Conservation (phyloP, 2,113 vertebrate species). For the Danionella cerebrum region DNA sequence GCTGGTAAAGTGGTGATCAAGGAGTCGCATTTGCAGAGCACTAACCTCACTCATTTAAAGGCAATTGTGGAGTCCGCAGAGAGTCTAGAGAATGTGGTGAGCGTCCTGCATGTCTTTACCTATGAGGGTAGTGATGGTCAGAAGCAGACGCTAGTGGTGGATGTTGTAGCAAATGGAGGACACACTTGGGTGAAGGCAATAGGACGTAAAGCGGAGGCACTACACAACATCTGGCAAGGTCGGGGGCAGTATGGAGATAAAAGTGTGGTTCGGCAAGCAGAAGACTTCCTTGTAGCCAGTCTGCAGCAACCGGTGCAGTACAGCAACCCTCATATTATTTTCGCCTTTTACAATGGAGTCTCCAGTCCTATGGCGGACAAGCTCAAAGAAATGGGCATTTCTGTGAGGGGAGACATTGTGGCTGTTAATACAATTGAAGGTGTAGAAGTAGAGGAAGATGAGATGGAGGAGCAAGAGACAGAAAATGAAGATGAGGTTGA, state of each 20-base stretch:
- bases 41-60: slow-evolving; percentile 87
- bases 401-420: slow-evolving; percentile 84
- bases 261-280: slow-evolving; percentile 80
- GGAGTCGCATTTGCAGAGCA: slow-evolving; percentile 90
- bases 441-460: slow-evolving; percentile 31
- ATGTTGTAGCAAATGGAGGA: slow-evolving; percentile 84
- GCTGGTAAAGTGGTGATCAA: slow-evolving; percentile 77
- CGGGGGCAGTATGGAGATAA: slow-evolving; percentile 93
- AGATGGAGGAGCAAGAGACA: slow-evolving; percentile 33
- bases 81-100: slow-evolving; percentile 75
- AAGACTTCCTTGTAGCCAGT: slow-evolving; percentile 85
- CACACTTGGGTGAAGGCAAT: slow-evolving; percentile 96
- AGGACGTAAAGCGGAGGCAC: slow-evolving; percentile 87
- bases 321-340: slow-evolving; percentile 81
- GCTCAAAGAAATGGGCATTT: slow-evolving; percentile 81
- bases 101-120: slow-evolving; percentile 82
- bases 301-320: slow-evolving; percentile 85
- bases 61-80: slow-evolving; percentile 83
- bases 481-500: slow-evolving; percentile 41
- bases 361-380: slow-evolving; percentile 84
- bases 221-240: slow-evolving; percentile 96
- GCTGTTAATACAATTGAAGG: slow-evolving; percentile 67
- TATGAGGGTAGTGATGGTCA: slow-evolving; percentile 70
- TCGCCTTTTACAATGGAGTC: slow-evolving; percentile 91
- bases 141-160: slow-evolving; percentile 81